These are phyloP conservation scores for Drosophila lacertosa DNA, from an alignment of 1,140 invertebrate genomes.

Conservation along the genomic window DNA sequence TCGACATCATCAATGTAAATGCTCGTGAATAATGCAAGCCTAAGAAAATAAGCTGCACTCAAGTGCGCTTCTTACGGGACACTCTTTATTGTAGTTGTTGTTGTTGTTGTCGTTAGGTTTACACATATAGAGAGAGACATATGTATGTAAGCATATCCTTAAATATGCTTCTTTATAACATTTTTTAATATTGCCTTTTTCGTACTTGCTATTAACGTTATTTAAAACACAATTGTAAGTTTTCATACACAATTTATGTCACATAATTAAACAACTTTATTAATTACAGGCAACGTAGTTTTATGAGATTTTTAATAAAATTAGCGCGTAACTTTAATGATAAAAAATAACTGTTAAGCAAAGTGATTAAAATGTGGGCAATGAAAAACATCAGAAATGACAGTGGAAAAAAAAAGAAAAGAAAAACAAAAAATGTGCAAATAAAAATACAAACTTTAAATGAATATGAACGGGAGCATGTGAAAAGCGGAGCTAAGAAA, in stretches of 20 bases:
- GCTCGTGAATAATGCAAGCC: slow-evolving; percentile 78
- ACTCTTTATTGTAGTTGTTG: slow-evolving; percentile 11
- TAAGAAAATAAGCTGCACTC: slow-evolving; percentile 80
- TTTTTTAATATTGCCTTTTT: too few species aligned
- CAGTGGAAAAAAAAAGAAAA: slow-evolving; percentile 13
- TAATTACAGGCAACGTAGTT: slow-evolving; percentile 66
- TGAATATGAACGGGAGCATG: slow-evolving; percentile 30
- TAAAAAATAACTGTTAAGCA: slow-evolving; percentile 40
- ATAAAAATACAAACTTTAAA: slow-evolving; percentile 40
- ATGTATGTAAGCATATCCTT: background rate
- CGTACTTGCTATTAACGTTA: too few species aligned
- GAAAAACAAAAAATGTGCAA: slow-evolving; percentile 1
- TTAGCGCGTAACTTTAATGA: slow-evolving; percentile 46
- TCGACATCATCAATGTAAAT: slow-evolving; percentile 76
- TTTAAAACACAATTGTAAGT: too few species aligned
- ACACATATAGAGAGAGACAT: slow-evolving; percentile 2
- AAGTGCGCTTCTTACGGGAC: slow-evolving; percentile 54
- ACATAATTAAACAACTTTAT: slow-evolving; percentile 58
- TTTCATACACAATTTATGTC: slow-evolving; percentile 9
- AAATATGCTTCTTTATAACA: background rate
- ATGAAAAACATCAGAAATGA: slow-evolving; percentile 26
- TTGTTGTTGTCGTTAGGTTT: slow-evolving; percentile 1
- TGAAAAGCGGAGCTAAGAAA: slow-evolving; percentile 8
- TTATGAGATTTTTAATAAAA: slow-evolving; percentile 70
- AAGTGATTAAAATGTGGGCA: slow-evolving; percentile 62